Base-by-base conservation (phyloP, 2,113 vertebrate species). In the Trogon melanurus region DNA sequence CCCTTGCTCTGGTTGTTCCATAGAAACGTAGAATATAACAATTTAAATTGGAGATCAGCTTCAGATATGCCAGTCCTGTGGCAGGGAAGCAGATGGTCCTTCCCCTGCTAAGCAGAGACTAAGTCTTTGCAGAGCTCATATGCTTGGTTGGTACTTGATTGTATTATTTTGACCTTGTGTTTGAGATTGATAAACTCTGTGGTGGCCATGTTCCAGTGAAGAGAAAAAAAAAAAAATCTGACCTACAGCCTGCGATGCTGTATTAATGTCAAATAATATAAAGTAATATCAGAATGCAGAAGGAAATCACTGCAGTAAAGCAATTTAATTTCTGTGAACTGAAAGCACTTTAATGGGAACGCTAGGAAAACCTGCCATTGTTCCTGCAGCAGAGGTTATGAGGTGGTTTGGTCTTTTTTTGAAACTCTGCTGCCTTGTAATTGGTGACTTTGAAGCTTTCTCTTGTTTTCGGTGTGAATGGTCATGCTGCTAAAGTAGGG, bases 271-370 rank as follows among this genome's bases (percentile, higher is more conserved):
- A 94, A 93, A 94, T 92, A 95, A 81, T 89, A 84, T 53, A 85
- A 94, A 92, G 64, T 94, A 88, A 75, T 96, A 96, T 54, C 85
- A 84, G 85, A 93, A 96, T 90, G 90, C 69, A 69, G 86, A 86
- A 88, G 85, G 56, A 96, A 96, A 94, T 93, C 90, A 20, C 95
- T 84, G 88, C 93, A 89, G 93, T 92, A 92, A 92, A 94, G 95
- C 85, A 84, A 83, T 91, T 96, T 95, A 94, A 96, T 93, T 96
- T 93, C 85, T 88, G 44, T 81, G 91, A 95, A 86, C 92, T 93
- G 95, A 95, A 94, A 88, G 79, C 71, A 66, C 75, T 96, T 84
- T 81, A 92, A 84, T 88, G 48, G 93, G 61, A 91, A 50, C 44
- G 38, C 26, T 67, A 85, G 69, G 93, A 71, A 95, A 93, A 95